Conservation (phyloP, 2,113 vertebrate species). For the Egretta garzetta region DNA sequence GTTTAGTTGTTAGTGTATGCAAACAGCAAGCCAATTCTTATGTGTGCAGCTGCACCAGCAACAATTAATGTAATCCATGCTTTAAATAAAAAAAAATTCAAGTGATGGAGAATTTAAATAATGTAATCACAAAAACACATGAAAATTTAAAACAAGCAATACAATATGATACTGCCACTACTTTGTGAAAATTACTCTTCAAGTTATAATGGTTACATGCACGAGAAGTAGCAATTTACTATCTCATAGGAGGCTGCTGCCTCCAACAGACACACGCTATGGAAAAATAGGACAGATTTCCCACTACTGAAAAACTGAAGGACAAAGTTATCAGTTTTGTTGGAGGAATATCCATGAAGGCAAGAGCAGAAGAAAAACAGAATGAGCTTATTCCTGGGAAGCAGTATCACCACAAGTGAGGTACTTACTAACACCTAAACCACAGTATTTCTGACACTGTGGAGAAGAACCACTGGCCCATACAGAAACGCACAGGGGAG, state of each 20-base stretch:
- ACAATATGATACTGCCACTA: not conserved
- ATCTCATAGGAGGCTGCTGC: not conserved
- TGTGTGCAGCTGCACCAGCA: not conserved
- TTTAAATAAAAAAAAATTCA: not conserved
- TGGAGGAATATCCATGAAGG: not conserved
- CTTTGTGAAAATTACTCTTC: not conserved
- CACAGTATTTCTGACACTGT: not conserved
- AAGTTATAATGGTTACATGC: not conserved
- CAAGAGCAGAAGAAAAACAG: not conserved
- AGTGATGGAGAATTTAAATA: not conserved
- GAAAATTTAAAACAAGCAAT: not conserved
- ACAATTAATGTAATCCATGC: not conserved
- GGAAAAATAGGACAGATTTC: not conserved
- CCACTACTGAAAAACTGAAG: not conserved
- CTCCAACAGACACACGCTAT: not conserved
- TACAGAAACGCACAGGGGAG: accelerated
- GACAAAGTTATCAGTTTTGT: not conserved
- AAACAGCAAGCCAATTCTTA: not conserved
- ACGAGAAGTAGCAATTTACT: not conserved
- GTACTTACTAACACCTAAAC: not conserved
- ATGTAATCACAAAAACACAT: not conserved
- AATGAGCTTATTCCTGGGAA: not conserved
- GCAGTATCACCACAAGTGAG: accelerated
- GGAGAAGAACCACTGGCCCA: not conserved
- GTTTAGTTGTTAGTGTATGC: not conserved